Percentiles rank a stretch among this genome's conserved stretches.
These are phyloP conservation scores for Drosophila kambysellisi DNA, from an alignment of 2,888 invertebrate species.

Conservation along the genomic window DNA sequence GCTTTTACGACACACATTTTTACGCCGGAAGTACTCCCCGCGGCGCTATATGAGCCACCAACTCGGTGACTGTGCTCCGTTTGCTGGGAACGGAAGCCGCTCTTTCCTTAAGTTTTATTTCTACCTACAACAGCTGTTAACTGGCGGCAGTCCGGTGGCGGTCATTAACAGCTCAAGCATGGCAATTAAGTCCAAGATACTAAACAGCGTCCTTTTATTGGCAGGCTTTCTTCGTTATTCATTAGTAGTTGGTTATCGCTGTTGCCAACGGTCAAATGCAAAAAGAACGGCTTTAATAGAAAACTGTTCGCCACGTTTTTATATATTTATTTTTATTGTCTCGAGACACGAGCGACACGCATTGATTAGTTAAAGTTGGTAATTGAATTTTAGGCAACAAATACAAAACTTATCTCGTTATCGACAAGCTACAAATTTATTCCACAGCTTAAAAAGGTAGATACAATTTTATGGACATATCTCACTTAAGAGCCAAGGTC, in stretches of 20 bases:
- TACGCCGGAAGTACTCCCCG: constrained; percentile 73
- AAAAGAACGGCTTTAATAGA: constrained; percentile 40
- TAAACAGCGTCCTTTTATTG: constrained; percentile 41
- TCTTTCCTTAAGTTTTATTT: constrained; percentile 40
- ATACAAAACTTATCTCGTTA: neutral
- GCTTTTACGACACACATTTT: constrained; percentile 70
- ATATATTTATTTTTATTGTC: constrained; percentile 9
- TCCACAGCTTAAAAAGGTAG: no score
- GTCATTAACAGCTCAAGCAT: constrained; percentile 65
- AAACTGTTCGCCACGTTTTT: constrained; percentile 41
- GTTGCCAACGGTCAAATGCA: constrained; percentile 26
- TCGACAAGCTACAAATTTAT: neutral
- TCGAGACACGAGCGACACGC: neutral
- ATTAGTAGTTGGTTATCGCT: constrained; percentile 8
- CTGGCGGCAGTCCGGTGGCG: constrained; percentile 39
- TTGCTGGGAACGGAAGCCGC: constrained; percentile 77
- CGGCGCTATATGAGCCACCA: constrained; percentile 43
- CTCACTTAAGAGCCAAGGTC: neutral
- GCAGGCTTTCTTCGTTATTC: constrained; percentile 7
- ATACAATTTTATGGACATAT: neutral
- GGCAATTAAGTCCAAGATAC: constrained; percentile 58
- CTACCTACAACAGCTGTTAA: constrained; percentile 15
- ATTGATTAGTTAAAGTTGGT: constrained; percentile 22
- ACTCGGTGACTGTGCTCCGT: constrained; percentile 27
- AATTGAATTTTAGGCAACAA: constrained; percentile 24